phyloP scores from a whole-genome alignment of 2,888 invertebrate species.

The Clanis bilineata region DNA sequence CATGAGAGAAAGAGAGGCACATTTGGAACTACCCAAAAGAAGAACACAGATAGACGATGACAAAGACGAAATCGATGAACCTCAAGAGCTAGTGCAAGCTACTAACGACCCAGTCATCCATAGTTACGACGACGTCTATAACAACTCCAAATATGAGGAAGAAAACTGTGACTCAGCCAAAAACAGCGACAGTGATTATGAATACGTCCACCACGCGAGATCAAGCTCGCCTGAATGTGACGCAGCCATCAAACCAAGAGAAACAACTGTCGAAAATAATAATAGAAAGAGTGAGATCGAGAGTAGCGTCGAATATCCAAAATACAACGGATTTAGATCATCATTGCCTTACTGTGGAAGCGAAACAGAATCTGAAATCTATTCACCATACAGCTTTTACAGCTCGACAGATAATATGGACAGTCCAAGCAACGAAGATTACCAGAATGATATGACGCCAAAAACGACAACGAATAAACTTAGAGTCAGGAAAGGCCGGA shows the following conservation, averaged over 20 bases:
- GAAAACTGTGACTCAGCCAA: conserved; percentile 73
- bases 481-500: conserved; percentile 89
- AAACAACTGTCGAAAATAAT: conserved; percentile 46
- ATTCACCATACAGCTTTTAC: conserved; percentile 91
- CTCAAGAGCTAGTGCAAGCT: conserved; percentile 70
- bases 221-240: conserved; percentile 87
- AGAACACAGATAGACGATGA: conserved; percentile 77
- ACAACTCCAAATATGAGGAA: conserved; percentile 71
- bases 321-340: conserved; percentile 83
- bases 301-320: conserved; percentile 76
- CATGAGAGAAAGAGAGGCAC: conserved; percentile 90
- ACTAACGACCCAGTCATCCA: conserved; percentile 74
- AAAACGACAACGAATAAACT: conserved; percentile 84
- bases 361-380: conserved; percentile 92
- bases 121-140: conserved; percentile 77
- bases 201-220: conserved; percentile 84
- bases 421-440: conserved; percentile 66
- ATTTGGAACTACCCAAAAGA: conserved; percentile 82
- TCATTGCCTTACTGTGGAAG: conserved; percentile 92
- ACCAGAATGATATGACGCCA: conserved; percentile 67
- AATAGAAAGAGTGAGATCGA: conserved; percentile 54
- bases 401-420: conserved; percentile 83
- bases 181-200: conserved; percentile 84
- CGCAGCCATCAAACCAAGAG: conserved; percentile 77
- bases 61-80: conserved; percentile 73